A percentile compares a stretch with the other conserved stretches of the same genome.
Evolutionary conservation across 2,113 vertebrate genomes (phyloP).

Genomic region (Neotragus pygmaeus): DNA sequence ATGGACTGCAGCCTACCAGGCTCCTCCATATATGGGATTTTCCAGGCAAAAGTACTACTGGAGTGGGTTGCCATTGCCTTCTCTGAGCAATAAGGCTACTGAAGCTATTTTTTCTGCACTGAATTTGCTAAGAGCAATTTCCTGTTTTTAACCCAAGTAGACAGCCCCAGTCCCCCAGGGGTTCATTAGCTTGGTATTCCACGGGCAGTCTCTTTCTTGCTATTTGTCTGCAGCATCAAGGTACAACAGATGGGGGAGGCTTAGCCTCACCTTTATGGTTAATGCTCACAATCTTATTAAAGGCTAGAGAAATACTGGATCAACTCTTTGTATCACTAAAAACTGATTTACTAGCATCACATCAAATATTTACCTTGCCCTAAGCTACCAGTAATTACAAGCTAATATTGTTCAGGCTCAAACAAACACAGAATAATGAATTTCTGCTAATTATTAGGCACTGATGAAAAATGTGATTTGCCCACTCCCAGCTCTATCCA

Average conservation of each 20-base stretch:
- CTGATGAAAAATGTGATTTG: slow-evolving; percentile 70
- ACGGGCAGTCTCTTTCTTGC: slow-evolving; percentile 37
- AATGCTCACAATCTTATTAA: slow-evolving; percentile 78
- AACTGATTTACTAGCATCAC: slow-evolving; percentile 73
- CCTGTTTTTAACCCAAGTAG: slow-evolving; percentile 72
- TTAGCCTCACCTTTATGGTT: slow-evolving; percentile 76
- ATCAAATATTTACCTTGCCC: slow-evolving; percentile 78
- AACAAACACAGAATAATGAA: slow-evolving; percentile 75
- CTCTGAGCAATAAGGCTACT: background rate
- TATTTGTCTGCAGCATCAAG: slow-evolving; percentile 54
- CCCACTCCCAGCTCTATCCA: slow-evolving; percentile 24
- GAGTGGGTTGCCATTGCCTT: no score
- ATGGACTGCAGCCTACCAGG: no score
- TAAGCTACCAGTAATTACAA: slow-evolving; percentile 80
- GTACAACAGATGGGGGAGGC: slow-evolving; percentile 45
- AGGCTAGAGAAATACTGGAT: slow-evolving; percentile 66
- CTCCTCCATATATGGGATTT: no score
- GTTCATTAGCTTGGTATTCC: slow-evolving; percentile 82
- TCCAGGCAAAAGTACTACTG: no score
- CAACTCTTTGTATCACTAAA: slow-evolving; percentile 56
- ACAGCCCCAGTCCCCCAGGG: slow-evolving; percentile 71
- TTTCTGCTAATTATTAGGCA: slow-evolving; percentile 78
- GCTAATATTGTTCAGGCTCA: slow-evolving; percentile 68
- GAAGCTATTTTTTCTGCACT: slow-evolving; percentile 49
- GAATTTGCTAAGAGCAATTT: slow-evolving; percentile 77